Conservation (phyloP, 1,140 invertebrate species). For the Ridgeia piscesae region DNA sequence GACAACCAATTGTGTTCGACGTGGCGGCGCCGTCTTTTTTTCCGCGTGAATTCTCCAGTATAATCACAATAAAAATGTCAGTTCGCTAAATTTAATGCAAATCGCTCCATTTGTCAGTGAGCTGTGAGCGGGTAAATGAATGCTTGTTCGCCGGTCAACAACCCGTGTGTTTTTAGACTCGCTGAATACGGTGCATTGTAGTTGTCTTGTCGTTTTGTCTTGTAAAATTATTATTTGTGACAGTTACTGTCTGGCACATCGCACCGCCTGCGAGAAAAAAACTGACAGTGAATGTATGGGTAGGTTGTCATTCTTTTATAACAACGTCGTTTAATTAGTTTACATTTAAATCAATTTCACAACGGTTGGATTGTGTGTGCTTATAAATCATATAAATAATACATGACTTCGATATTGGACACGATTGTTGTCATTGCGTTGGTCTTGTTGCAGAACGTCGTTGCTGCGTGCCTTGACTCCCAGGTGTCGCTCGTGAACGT, state of each 20-base stretch:
- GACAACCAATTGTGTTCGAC: not conserved
- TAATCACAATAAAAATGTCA: not conserved
- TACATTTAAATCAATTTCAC: not conserved
- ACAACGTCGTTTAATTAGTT: not conserved
- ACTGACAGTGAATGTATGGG: too few relatives aligned
- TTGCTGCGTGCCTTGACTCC: conserved; percentile 84
- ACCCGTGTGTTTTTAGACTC: not conserved
- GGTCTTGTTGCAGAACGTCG: conserved; percentile 71
- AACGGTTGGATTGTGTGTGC: not conserved
- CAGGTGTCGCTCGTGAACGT: conserved; percentile 78
- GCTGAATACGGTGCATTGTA: not conserved
- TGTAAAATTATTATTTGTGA: too few relatives aligned
- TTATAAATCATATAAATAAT: conserved; percentile 6
- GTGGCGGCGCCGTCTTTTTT: not conserved
- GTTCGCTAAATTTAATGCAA: not conserved
- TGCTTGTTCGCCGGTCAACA: not conserved
- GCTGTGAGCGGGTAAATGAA: not conserved
- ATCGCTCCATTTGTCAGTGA: not conserved
- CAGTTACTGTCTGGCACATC: too few relatives aligned
- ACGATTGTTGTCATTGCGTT: not conserved
- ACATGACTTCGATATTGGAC: too few relatives aligned
- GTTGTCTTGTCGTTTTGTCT: not conserved
- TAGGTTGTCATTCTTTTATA: not conserved
- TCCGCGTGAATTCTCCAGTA: not conserved
- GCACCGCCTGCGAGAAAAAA: too few relatives aligned